Base-by-base conservation (phyloP, 2,113 vertebrate species). In the Xenopus borealis region DNA sequence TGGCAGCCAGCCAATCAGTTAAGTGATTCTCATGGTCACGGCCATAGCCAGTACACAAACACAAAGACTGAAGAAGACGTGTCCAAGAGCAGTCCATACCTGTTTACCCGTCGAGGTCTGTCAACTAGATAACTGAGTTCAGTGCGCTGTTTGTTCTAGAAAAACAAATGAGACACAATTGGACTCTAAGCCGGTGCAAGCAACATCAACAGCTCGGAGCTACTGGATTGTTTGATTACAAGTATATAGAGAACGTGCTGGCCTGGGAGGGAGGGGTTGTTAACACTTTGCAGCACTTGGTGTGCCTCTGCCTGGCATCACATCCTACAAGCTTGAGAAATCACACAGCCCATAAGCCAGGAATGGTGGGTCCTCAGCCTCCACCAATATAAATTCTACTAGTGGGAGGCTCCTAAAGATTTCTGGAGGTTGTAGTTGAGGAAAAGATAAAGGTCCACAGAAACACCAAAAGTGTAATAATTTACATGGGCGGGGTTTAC, bases 41-140 rank as follows among this genome's bases (percentile, higher is more conserved):
- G 46, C 46, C 46, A 50, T 50, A 10, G 12, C 47, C 14, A 55
- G 17, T 55, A n/a, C 53, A 55, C 53, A 55, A n/a, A 55, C 14
- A 55, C 1, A 55, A 55, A 55, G 7, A 55, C 14, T n/a, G 14
- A n/a, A n/a, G 53, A 55, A 57, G 57, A 67, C 47, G 47, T 13
- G 40, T 16, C 66, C 65, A 69, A 63, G 14, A 13, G 12, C 23
- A 19, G 55, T 58, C 69, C 87, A 86, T 94, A 99, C 97, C 97
- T 99, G 94, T 99, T 98, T 78, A 98, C 97, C 69, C 96, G 95
- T 79, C 96, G 91, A 64, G 96, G 96, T 91, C 96, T 94, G 88
- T 99, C 97, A 79, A 96, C 95, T 87, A 99, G 94, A 87, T 98
- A 99, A 91, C 94, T 97, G 90, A 99, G 95, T 82, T 99, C 97